Conservation (phyloP, 2,797 vertebrate genomes). For the Gambusia yucatana region DNA sequence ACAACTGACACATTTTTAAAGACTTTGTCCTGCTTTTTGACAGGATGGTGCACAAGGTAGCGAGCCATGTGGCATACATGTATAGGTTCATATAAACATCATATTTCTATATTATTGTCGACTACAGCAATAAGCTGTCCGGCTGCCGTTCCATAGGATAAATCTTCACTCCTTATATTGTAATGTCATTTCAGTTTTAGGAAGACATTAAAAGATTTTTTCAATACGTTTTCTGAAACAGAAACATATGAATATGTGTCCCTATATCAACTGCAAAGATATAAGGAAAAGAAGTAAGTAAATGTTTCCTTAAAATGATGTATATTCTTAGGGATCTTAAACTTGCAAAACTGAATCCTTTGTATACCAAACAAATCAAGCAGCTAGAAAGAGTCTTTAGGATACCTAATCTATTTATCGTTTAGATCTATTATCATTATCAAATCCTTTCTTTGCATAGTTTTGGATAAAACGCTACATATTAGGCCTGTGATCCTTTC, state of each 20-base stretch:
- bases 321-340: constrained; percentile 18
- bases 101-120: neutral
- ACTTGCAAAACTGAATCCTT: constrained; percentile 1
- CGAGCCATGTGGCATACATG: neutral
- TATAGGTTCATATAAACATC: neutral
- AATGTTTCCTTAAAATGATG: constrained; percentile 15
- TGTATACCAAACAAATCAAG: neutral
- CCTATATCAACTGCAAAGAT: neutral
- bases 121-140: neutral
- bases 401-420: neutral
- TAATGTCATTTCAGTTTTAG: neutral
- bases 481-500: neutral
- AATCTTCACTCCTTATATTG: neutral
- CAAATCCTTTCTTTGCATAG: neutral
- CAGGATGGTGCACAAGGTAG: neutral
- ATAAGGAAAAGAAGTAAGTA: constrained; percentile 11
- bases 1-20: neutral
- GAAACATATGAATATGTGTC: neutral
- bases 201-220: neutral
- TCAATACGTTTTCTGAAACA: neutral
- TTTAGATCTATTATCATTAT: neutral
- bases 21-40: neutral
- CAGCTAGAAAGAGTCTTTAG: neutral
- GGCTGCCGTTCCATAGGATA: neutral
- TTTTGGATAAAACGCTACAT: neutral